Conservation (phyloP, 1,140 invertebrate species). For the Acyrthosiphon pisum region DNA sequence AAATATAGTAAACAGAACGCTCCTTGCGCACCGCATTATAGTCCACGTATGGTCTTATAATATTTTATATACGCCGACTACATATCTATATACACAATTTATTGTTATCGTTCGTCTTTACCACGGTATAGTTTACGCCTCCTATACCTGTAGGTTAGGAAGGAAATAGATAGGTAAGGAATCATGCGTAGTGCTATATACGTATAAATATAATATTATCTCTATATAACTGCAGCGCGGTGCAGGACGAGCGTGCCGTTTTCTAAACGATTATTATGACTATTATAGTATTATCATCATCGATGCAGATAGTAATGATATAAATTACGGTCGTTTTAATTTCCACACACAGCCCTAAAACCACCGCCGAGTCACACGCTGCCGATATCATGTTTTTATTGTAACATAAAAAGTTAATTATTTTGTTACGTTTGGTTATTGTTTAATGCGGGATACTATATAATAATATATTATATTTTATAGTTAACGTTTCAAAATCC, state of each 20-base stretch:
- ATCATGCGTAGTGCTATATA: not conserved
- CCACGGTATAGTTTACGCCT: constrained; percentile 2
- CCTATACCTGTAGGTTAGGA: not conserved
- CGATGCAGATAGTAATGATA: not conserved
- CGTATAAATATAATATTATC: not conserved
- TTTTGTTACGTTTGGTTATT: not conserved
- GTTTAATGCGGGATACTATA: not conserved
- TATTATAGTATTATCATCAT: not conserved
- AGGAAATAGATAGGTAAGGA: too few species aligned
- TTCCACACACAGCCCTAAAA: not conserved
- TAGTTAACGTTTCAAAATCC: constrained; percentile 8
- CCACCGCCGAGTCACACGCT: not conserved
- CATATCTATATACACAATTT: not conserved
- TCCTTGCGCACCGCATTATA: not conserved
- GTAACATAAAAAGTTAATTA: constrained; percentile 21
- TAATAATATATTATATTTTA: not conserved
- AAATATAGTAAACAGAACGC: constrained; percentile 30
- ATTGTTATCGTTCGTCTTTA: constrained; percentile 27
- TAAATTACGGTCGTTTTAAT: constrained; percentile 22
- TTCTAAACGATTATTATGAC: not conserved
- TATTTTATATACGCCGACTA: not conserved
- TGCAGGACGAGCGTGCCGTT: not conserved
- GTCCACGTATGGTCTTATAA: not conserved
- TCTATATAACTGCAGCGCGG: not conserved
- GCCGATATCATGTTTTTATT: constrained; percentile 3